A percentile compares a stretch with the other conserved stretches of the same genome.
Conservation (phyloP, 2,113 vertebrate species). For the Grammomys surdaster region DNA sequence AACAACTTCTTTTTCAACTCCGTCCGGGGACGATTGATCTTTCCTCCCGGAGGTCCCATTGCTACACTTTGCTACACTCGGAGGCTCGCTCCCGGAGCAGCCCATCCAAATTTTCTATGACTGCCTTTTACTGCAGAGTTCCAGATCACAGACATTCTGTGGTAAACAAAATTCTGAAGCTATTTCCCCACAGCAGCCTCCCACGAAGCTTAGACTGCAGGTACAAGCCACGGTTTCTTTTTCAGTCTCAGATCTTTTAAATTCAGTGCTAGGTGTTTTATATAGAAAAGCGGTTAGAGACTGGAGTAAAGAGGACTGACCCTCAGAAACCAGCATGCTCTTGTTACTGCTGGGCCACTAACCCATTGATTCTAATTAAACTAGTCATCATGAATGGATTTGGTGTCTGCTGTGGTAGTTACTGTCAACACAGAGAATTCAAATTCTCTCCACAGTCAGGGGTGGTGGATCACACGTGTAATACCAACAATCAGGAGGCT, state of each 20-base stretch:
- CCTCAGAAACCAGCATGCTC: neutral
- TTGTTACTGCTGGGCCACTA: neutral
- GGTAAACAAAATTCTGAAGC: neutral
- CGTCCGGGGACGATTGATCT: slow-evolving; percentile 85
- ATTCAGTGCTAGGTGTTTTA: slow-evolving; percentile 23
- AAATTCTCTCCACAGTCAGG: neutral
- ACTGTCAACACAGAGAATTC: slow-evolving; percentile 22
- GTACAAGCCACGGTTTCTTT: neutral
- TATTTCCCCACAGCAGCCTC: neutral
- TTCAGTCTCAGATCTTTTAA: slow-evolving; percentile 24
- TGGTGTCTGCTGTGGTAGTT: neutral
- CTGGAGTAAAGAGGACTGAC: neutral
- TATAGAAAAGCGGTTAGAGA: neutral
- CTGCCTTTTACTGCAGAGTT: neutral
- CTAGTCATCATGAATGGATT: neutral
- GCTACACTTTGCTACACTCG: too few relatives aligned
- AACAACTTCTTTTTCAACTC: slow-evolving; percentile 91
- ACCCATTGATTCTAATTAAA: neutral
- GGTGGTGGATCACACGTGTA: too few relatives aligned
- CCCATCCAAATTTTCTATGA: neutral
- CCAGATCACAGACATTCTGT: neutral
- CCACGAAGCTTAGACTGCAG: neutral
- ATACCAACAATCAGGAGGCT: neutral
- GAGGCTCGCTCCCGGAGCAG: too few relatives aligned
- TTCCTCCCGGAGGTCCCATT: slow-evolving; percentile 80